These are phyloP conservation scores for Periparus ater DNA, from an alignment of 2,797 vertebrate genomes.

Conservation along the genomic window DNA sequence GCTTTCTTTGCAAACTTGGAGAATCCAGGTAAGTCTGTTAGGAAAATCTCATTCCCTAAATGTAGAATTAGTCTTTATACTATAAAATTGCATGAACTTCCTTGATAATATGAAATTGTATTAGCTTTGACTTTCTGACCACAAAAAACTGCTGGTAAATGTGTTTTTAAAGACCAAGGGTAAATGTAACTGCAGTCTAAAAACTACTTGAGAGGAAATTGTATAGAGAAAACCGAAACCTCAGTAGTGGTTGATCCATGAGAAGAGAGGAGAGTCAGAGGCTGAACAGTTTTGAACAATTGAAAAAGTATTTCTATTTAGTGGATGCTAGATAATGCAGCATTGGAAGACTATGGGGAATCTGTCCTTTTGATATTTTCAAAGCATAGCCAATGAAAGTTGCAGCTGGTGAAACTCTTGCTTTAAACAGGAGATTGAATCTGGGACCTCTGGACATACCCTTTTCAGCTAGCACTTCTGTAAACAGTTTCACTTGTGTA, in stretches of 20 bases:
- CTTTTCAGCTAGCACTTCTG: background rate
- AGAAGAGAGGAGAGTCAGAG: background rate
- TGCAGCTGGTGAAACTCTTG: background rate
- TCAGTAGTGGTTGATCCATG: background rate
- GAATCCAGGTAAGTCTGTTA: background rate
- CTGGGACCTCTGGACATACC: background rate
- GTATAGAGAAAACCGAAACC: background rate
- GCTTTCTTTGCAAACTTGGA: background rate
- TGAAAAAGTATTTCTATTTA: background rate
- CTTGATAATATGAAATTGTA: background rate
- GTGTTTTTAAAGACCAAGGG: background rate
- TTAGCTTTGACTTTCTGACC: background rate
- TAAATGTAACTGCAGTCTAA: background rate
- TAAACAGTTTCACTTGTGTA: background rate
- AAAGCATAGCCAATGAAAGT: background rate
- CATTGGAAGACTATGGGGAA: background rate
- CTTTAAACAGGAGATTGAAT: background rate
- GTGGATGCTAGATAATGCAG: background rate
- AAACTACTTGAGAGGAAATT: background rate
- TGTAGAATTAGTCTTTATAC: background rate
- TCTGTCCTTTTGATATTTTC: background rate
- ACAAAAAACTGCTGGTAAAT: background rate
- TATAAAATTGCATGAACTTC: background rate
- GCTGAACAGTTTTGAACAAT: background rate
- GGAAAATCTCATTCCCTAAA: background rate